Base-by-base conservation (phyloP, 2,797 vertebrate species). In the Coracias cyanogaster region DNA sequence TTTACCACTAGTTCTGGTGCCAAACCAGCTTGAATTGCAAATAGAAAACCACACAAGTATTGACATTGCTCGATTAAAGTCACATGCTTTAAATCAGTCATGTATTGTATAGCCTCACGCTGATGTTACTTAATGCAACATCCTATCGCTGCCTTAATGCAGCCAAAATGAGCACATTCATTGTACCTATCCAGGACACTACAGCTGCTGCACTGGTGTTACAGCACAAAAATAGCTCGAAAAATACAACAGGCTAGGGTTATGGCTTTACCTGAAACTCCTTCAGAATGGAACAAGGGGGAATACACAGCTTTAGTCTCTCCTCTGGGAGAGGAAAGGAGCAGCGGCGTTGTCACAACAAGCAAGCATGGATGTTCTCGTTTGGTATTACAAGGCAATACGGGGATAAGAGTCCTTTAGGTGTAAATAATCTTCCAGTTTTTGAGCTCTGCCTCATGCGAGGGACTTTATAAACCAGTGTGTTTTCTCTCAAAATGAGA, bases 311-410 rank as follows among this genome's bases (percentile, higher is more conserved):
- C 79, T 95, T 82, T 18, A 77, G 74, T 89, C 48, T 93, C 77
- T 71, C 54, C 8, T 51, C 57, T 92, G 89, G 85, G 90, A 86
- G 35, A 28, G 37, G 28, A 86, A 72, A 64, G 61, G 73, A 95
- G 39, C 83, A 91, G 70, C 80, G 90, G 86, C 64, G 10, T 54
- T 92, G 94, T 95, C 89, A 65, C 84, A 89, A 81, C 84, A 86
- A 86, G 70, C 1, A 6, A 71, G 61, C 4, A 9, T 43, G 80
- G 49, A 33, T 92, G 60, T 37, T 91, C 66, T 31, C 58, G 79
- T 82, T 67, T 84, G 62, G 45, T 73, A 57, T 54, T 86, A 49
- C 76, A 84, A 58, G 35, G 65, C 84, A 84, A 58, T 2, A 64
- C 41, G 7, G 3, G 69, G 28, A 17, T 49, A 13, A 92, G 83